Conservation (phyloP, 2,888 invertebrate genomes). For the Subacronicta megacephala region DNA sequence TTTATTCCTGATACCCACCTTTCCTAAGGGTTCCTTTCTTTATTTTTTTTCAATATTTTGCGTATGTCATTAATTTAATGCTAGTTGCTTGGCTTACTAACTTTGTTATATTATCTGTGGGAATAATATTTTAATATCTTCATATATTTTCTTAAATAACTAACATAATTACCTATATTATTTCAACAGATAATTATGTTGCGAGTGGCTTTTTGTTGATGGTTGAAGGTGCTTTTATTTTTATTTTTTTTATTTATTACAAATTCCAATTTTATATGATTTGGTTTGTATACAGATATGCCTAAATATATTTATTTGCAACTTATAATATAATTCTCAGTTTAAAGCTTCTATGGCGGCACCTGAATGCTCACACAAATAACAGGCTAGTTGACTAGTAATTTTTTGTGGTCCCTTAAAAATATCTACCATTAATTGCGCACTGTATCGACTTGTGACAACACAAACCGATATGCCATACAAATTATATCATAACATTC, state of each 20-base stretch:
- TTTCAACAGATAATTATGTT: slow-evolving; percentile 55
- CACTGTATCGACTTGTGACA: no score
- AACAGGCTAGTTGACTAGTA: no score
- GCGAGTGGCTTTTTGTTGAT: slow-evolving; percentile 53
- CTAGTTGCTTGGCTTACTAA: slow-evolving; percentile 75
- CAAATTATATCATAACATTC: no score
- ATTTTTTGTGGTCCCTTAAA: no score
- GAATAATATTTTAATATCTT: slow-evolving; percentile 63
- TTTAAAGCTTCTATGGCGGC: slow-evolving; percentile 79
- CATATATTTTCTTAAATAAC: slow-evolving; percentile 19
- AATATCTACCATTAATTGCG: no score
- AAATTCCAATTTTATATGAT: slow-evolving; percentile 44
- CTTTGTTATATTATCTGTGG: slow-evolving; percentile 56
- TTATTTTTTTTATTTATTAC: slow-evolving; percentile 45
- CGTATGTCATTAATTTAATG: slow-evolving; percentile 67
- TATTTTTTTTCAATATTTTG: slow-evolving; percentile 80
- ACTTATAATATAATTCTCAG: slow-evolving; percentile 30
- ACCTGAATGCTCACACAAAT: slow-evolving; percentile 58
- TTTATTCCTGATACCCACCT: slow-evolving; percentile 63
- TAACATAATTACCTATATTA: no score
- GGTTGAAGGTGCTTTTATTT: slow-evolving; percentile 58
- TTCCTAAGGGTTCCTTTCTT: slow-evolving; percentile 75
- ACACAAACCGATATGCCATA: no score
- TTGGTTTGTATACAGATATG: slow-evolving; percentile 57
- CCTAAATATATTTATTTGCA: slow-evolving; percentile 51